phyloP scores from a whole-genome alignment of 2,888 invertebrate genomes.

The Parnassius orleans region DNA sequence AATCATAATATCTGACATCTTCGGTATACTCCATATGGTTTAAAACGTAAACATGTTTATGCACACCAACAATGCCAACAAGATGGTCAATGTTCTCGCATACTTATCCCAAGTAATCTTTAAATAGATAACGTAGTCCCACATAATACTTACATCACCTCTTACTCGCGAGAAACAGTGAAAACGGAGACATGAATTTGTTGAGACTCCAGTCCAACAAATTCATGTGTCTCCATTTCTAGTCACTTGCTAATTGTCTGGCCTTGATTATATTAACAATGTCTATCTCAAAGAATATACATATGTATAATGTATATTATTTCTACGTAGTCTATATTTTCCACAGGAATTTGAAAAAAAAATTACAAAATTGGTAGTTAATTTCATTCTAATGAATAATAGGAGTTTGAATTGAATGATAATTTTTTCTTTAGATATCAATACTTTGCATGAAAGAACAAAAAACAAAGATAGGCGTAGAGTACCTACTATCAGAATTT shows the following conservation, averaged over 20 bases:
- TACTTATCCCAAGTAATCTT: conserved; percentile 13
- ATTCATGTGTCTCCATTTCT: too few species aligned
- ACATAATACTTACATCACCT: conserved; percentile 16
- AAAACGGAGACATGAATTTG: conserved; percentile 7
- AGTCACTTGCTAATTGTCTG: conserved; percentile 2
- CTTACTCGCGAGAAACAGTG: conserved; percentile 7
- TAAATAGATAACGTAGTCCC: conserved; percentile 9
- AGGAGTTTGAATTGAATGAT: too few species aligned
- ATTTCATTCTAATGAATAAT: too few species aligned
- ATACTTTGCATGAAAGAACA: too few species aligned
- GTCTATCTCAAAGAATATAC: conserved; percentile 8
- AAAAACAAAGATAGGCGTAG: too few species aligned
- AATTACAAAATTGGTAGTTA: neutral
- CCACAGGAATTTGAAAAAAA: neutral
- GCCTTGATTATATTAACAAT: conserved; percentile 14
- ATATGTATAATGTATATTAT: too few species aligned
- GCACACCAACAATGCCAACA: neutral
- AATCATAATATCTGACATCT: too few species aligned
- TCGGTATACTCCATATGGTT: neutral
- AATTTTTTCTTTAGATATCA: too few species aligned
- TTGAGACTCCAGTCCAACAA: conserved; percentile 1
- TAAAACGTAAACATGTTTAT: conserved; percentile 6
- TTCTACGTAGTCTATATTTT: neutral
- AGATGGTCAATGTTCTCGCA: conserved; percentile 12
- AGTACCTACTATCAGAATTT: too few species aligned